Percentiles rank a stretch among this genome's conserved stretches.
Conservation (phyloP, 2,797 vertebrate species). For the Xiphophorus birchmanni region DNA sequence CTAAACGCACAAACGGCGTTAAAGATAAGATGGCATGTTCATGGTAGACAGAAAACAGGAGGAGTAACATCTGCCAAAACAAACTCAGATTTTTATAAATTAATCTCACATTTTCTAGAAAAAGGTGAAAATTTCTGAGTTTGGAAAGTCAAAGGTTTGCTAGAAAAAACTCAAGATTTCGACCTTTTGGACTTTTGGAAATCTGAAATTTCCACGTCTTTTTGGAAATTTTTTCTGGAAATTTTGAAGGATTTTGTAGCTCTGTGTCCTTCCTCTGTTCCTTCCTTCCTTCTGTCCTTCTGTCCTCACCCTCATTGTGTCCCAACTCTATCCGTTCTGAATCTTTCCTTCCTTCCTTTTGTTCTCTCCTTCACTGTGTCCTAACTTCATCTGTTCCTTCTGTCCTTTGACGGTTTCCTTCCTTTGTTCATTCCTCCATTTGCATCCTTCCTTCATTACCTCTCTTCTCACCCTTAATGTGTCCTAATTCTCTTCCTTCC, state of each 20-base stretch:
- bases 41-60: too few species aligned
- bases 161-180: too few species aligned
- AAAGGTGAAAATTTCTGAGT: too few species aligned
- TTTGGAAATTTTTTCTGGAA: too few species aligned
- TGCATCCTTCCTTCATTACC: neutral
- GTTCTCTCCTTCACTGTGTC: neutral
- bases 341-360: neutral
- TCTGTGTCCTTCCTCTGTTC: neutral
- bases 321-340: neutral
- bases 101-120: too few species aligned
- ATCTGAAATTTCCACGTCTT: too few species aligned
- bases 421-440: neutral
- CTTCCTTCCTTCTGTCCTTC: neutral
- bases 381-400: neutral
- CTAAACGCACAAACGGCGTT: constrained; percentile 5
- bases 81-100: too few species aligned
- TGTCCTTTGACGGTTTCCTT: neutral
- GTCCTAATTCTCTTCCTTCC: neutral
- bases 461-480: neutral
- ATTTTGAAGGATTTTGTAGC: too few species aligned
- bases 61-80: too few species aligned
- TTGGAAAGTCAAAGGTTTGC: too few species aligned
- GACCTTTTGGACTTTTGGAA: too few species aligned
- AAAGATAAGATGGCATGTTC: too few species aligned
- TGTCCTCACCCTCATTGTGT: neutral